Conservation (phyloP, 2,797 vertebrate genomes). For the Borostomias antarcticus region DNA sequence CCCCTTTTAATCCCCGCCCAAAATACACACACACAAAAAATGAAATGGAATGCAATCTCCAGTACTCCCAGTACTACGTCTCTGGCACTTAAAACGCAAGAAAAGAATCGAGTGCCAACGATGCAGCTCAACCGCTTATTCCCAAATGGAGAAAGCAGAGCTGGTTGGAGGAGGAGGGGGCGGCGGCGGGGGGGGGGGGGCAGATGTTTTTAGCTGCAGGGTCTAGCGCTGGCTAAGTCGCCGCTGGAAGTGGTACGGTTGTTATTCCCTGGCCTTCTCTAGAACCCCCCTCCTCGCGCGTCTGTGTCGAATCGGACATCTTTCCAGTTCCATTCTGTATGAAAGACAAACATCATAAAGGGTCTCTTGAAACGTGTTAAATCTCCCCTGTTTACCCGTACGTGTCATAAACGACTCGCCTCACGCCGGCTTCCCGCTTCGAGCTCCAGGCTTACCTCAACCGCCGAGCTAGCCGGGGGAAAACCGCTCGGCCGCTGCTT, state of each 20-base stretch:
- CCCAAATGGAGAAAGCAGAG: constrained; percentile 43
- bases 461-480: constrained; percentile 14
- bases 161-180: too few relatives aligned
- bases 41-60: constrained; percentile 46
- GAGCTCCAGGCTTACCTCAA: constrained; percentile 4
- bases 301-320: constrained; percentile 41
- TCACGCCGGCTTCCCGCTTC: constrained; percentile 6
- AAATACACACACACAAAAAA: background rate
- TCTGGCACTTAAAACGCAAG: constrained; percentile 37
- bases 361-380: constrained; percentile 15
- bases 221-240: constrained; percentile 26
- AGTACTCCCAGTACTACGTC: constrained; percentile 46
- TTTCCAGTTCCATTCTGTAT: constrained; percentile 25
- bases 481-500: constrained; percentile 5
- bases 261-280: constrained; percentile 39
- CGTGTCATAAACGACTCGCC: background rate
- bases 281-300: constrained; percentile 32
- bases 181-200: background rate
- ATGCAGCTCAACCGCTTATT: constrained; percentile 44
- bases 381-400: constrained; percentile 25
- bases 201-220: constrained; percentile 30
- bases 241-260: background rate
- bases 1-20: background rate
- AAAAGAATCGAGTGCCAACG: constrained; percentile 26
- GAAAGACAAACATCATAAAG: constrained; percentile 23